Conservation (phyloP, 2,113 vertebrate species). For the Glaucomys volans region DNA sequence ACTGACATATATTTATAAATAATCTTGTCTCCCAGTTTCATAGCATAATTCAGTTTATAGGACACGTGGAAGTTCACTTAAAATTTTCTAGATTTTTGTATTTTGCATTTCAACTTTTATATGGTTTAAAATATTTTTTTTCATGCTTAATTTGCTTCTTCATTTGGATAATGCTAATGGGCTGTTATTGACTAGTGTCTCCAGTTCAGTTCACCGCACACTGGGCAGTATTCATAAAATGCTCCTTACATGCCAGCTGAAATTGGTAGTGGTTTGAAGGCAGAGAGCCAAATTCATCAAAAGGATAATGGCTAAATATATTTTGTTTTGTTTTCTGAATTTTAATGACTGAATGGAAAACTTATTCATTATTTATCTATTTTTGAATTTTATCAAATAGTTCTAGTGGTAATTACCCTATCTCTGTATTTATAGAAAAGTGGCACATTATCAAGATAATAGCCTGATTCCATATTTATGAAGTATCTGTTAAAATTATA, state of each 20-base stretch:
- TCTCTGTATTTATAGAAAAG: slow-evolving; percentile 89
- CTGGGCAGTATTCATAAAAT: slow-evolving; percentile 86
- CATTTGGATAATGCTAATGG: slow-evolving; percentile 86
- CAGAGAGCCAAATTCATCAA: slow-evolving; percentile 88
- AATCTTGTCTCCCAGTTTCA: not conserved
- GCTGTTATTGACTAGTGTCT: slow-evolving; percentile 85
- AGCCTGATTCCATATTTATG: slow-evolving; percentile 89
- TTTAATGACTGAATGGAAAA: slow-evolving; percentile 88
- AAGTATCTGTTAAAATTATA: slow-evolving; percentile 87
- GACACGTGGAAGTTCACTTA: slow-evolving; percentile 35
- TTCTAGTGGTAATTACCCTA: slow-evolving; percentile 87
- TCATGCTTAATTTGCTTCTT: slow-evolving; percentile 85
- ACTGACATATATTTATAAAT: not conserved
- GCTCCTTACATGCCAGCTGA: slow-evolving; percentile 86
- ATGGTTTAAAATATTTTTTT: slow-evolving; percentile 72
- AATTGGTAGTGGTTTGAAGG: slow-evolving; percentile 88
- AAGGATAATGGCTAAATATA: slow-evolving; percentile 89
- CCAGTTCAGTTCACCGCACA: slow-evolving; percentile 84
- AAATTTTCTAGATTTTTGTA: slow-evolving; percentile 73
- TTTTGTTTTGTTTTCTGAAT: slow-evolving; percentile 85
- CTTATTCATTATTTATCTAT: slow-evolving; percentile 89
- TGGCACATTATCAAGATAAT: slow-evolving; percentile 87
- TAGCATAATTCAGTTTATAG: not conserved
- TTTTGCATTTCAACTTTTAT: slow-evolving; percentile 80
- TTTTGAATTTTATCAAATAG: slow-evolving; percentile 89